Conservation (phyloP, 2,888 invertebrate genomes). For the Trissonchulus latispiculum region DNA sequence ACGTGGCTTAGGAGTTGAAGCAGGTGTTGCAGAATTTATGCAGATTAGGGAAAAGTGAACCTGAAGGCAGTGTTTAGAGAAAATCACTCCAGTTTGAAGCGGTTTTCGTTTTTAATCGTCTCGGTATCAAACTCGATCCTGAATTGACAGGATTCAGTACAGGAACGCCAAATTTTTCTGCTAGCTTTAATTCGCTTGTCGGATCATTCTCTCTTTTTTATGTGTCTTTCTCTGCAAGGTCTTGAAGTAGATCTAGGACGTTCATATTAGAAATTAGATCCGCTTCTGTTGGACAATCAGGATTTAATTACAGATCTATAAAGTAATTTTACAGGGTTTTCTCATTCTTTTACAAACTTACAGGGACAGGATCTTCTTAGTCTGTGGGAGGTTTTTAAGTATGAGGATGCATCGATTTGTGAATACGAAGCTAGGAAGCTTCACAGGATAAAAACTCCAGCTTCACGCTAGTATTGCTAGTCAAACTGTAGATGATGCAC, state of each 20-base stretch:
- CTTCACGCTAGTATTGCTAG: too few species aligned
- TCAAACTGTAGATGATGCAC: too few species aligned
- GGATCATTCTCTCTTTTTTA: not conserved
- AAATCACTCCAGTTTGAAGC: not conserved
- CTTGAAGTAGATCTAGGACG: not conserved
- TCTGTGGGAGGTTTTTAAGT: too few species aligned
- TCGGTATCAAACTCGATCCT: not conserved
- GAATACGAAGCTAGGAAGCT: too few species aligned
- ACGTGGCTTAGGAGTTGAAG: not conserved
- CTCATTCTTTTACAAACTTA: too few species aligned
- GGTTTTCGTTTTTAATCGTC: not conserved
- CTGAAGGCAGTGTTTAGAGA: conserved; percentile 10
- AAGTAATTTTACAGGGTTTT: too few species aligned
- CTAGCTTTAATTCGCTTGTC: not conserved
- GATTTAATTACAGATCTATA: too few species aligned
- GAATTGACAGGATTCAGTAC: conserved; percentile 9
- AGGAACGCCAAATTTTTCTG: not conserved
- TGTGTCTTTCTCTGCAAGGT: not conserved
- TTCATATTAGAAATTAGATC: conserved; percentile 14
- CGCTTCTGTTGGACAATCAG: too few species aligned
- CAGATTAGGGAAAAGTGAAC: not conserved
- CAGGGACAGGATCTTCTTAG: too few species aligned
- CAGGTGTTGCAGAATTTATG: not conserved
- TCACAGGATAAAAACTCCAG: too few species aligned
- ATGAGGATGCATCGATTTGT: too few species aligned